These are phyloP conservation scores for Leptinotarsa undecemlineata DNA, from an alignment of 1,140 invertebrate species.

Conservation along the genomic window DNA sequence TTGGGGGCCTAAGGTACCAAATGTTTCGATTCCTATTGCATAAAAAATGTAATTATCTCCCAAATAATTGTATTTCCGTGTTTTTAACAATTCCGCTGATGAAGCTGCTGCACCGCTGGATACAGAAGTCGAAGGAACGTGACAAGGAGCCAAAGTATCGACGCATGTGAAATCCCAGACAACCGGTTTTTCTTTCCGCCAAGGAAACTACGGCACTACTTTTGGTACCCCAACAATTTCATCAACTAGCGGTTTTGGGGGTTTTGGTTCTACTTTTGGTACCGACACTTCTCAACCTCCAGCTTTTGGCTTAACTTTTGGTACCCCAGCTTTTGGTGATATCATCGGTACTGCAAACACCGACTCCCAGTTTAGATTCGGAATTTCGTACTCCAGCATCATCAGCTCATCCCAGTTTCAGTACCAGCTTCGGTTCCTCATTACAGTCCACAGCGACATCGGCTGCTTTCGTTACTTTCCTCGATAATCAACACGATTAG, in stretches of 20 bases:
- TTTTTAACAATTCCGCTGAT: no score
- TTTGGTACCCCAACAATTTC: conserved; percentile 33
- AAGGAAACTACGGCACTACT: conserved; percentile 28
- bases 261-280: conserved; percentile 25
- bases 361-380: conserved; percentile 22
- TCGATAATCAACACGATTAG: conserved; percentile 48
- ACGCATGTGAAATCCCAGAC: no score
- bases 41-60: no score
- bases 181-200: no score
- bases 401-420: conserved; percentile 54
- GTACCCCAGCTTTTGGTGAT: conserved; percentile 38
- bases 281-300: conserved; percentile 12
- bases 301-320: conserved; percentile 45
- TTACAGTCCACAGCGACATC: conserved; percentile 30
- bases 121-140: no score
- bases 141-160: no score
- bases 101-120: no score
- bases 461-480: conserved; percentile 49
- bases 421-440: conserved; percentile 48
- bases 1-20: no score
- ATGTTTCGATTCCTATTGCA: no score
- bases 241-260: conserved; percentile 30
- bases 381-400: conserved; percentile 54
- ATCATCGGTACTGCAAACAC: conserved; percentile 37
- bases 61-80: no score